Conservation (phyloP, 2,888 invertebrate genomes). For the Drosophila macrospina region DNA sequence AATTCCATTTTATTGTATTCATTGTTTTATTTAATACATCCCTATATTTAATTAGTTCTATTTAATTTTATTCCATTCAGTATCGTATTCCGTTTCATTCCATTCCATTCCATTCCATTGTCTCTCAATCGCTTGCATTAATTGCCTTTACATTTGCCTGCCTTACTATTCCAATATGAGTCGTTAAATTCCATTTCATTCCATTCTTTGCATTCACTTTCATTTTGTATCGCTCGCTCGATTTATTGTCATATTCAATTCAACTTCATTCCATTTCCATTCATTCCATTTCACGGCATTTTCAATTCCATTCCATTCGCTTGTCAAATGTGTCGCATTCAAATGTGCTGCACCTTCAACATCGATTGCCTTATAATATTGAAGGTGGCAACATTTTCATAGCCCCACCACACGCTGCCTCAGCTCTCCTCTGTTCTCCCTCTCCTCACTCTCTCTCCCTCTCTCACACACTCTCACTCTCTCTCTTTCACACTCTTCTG, state of each 20-base stretch:
- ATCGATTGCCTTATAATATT: constrained; percentile 22
- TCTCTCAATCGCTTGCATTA: not conserved
- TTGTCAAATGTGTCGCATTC: constrained; percentile 24
- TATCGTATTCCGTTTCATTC: not conserved
- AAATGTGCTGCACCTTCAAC: constrained; percentile 42
- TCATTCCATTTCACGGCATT: not conserved
- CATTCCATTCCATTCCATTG: not conserved
- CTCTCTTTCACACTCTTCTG: no score
- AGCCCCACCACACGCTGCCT: no score
- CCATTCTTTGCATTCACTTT: not conserved
- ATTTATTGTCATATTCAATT: not conserved
- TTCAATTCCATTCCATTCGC: constrained; percentile 7
- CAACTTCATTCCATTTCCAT: not conserved
- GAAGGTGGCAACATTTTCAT: constrained; percentile 5
- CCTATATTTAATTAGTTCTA: not conserved
- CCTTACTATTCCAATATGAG: no score
- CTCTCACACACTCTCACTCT: no score
- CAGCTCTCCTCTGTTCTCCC: no score
- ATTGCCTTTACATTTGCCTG: no score
- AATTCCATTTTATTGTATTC: not conserved
- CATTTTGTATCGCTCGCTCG: not conserved
- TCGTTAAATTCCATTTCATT: constrained; percentile 4
- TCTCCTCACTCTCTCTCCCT: no score
- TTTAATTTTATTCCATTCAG: not conserved
- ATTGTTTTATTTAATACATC: not conserved